Conservation (phyloP, 2,888 invertebrate species). For the Tricholauxania praeusta region DNA sequence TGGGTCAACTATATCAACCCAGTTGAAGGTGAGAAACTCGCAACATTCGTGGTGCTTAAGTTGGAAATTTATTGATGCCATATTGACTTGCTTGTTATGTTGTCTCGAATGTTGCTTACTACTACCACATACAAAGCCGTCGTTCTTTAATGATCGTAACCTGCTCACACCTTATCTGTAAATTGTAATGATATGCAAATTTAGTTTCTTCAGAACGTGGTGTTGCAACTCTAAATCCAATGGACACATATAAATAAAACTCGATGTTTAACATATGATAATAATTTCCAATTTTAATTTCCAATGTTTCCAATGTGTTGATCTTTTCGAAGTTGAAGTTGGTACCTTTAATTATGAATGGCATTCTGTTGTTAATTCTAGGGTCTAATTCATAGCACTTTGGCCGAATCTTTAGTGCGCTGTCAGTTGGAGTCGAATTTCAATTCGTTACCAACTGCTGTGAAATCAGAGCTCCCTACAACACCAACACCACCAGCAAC, state of each 20-base stretch:
- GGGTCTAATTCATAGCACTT: conserved; percentile 34
- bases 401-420: conserved; percentile 5
- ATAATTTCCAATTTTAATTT: conserved; percentile 35
- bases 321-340: neutral
- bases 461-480: conserved; percentile 50
- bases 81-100: conserved; percentile 24
- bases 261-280: conserved; percentile 17
- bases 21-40: conserved; percentile 55
- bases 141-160: neutral
- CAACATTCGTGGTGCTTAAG: conserved; percentile 37
- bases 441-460: conserved; percentile 46
- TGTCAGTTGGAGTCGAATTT: conserved; percentile 34
- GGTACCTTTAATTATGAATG: conserved; percentile 38
- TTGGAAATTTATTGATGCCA: conserved; percentile 42
- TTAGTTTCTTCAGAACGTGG: neutral
- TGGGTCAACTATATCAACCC: conserved; percentile 10
- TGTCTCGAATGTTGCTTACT: neutral
- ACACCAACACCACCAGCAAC: conserved; percentile 21
- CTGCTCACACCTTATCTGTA: conserved; percentile 23
- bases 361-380: conserved; percentile 18
- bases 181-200: conserved; percentile 20
- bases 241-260: conserved; percentile 19
- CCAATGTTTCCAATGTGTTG: neutral
- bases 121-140: neutral
- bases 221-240: neutral